phyloP scores from a whole-genome alignment of 2,797 vertebrate species.

The Chaetophractus vellerosus region DNA sequence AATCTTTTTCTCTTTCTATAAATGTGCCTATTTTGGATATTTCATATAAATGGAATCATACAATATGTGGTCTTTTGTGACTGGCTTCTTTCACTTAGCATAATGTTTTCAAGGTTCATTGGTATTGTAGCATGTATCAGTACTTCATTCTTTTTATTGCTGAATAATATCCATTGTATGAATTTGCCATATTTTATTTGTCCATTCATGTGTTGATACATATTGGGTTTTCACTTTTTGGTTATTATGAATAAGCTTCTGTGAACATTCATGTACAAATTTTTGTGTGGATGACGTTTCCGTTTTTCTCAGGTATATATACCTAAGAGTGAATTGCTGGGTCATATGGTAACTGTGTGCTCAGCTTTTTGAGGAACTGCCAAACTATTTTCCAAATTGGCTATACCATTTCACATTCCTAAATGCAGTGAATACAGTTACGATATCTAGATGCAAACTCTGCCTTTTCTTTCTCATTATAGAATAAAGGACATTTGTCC shows the following conservation, averaged over 20 bases:
- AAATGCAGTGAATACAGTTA: neutral
- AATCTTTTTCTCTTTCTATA: neutral
- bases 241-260: slow-evolving; percentile 34
- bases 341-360: neutral
- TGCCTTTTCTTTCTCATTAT: neutral
- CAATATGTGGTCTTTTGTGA: slow-evolving; percentile 4
- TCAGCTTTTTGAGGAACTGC: slow-evolving; percentile 32
- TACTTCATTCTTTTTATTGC: slow-evolving; percentile 47
- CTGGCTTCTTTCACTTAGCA: slow-evolving; percentile 43
- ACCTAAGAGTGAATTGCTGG: slow-evolving; percentile 44
- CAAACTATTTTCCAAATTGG: slow-evolving; percentile 18
- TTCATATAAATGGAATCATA: neutral
- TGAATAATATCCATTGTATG: slow-evolving; percentile 7
- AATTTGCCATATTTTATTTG: slow-evolving; percentile 20
- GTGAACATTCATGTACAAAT: slow-evolving; percentile 21
- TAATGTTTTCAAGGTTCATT: neutral
- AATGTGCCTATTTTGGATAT: neutral
- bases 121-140: neutral
- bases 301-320: slow-evolving; percentile 22
- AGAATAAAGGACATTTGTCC: slow-evolving; percentile 41
- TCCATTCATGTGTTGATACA: slow-evolving; percentile 7
- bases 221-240: slow-evolving; percentile 23
- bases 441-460: slow-evolving; percentile 27
- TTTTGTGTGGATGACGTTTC: slow-evolving; percentile 54
- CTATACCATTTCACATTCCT: neutral